Evolutionary conservation across 2,797 vertebrate species (phyloP), one percentile per base, ranked within the genome.

Genomic region (Brachyrhaphis roseni): DNA sequence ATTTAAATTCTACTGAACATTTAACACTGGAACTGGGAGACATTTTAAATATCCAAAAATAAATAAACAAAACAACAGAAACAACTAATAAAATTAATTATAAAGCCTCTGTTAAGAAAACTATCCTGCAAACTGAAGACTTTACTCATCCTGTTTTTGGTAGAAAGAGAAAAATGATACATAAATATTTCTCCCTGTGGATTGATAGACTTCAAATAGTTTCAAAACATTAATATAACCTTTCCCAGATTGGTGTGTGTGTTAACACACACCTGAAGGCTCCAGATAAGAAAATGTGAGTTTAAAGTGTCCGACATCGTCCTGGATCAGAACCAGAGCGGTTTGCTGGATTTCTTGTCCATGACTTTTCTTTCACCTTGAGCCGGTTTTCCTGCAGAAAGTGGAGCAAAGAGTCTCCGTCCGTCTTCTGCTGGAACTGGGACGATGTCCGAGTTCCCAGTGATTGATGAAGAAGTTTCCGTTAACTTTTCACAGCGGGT

Each of bases 391-490:
- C 26, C 62, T 74, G 8, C 13, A 18, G 0, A 36, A 75, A 82
- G 72, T 43, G 64, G 53, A 79, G 43, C 8, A 5, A 46, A 15
- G 74, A 64, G 78, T 53, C 18, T 71, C n/a, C 16, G 68, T 1
- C 18, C 73, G 53, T 86, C 77, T 80, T 72, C 41, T 71, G 49
- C 77, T 66, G 77, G 80, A 87, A 87, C 81, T 90, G 85, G 89
- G 83, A 18, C 79, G 53, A 77, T 26, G 80, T 88, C 55, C 26
- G 62, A 62, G 72, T 71, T 0, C 70, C 80, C 16, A 68, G n/a
- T 90, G 88, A 92, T 89, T 34, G 83, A 92, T 90, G 87, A 83
- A 55, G 72, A 80, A 8, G 43, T 68, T 82, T 78, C 77, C 82
- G 28, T 34, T 80, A 87, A 71, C 85, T 51, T 82, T 85, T 86